Conservation (phyloP, 2,888 invertebrate species). For the Ectemnius continuus region DNA sequence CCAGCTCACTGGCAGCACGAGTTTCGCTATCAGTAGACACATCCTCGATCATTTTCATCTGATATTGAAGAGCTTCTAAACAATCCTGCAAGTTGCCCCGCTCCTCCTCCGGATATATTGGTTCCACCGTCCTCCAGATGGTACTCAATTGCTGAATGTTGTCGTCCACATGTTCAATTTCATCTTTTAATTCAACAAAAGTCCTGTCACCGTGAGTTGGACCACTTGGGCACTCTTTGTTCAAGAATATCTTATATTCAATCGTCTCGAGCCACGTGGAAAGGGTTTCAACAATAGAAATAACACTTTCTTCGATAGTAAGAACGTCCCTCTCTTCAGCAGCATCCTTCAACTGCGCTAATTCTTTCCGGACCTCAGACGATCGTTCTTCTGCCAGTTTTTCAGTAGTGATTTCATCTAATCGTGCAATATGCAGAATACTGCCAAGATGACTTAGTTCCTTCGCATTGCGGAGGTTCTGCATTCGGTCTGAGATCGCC, state of each 20-base stretch:
- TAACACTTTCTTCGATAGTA: constrained; percentile 84
- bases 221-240: constrained; percentile 68
- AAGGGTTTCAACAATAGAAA: constrained; percentile 88
- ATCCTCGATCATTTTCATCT: constrained; percentile 85
- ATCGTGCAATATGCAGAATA: constrained; percentile 82
- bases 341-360: constrained; percentile 81
- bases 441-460: constrained; percentile 81
- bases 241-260: constrained; percentile 86
- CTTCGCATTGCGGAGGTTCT: constrained; percentile 80
- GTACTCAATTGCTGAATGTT: constrained; percentile 83
- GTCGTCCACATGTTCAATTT: constrained; percentile 83
- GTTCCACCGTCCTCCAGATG: constrained; percentile 78
- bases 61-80: constrained; percentile 82
- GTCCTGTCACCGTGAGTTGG: constrained; percentile 63
- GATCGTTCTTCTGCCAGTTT: constrained; percentile 79
- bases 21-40: constrained; percentile 82
- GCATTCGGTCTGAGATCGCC: constrained; percentile 80
- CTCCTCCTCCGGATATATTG: constrained; percentile 74
- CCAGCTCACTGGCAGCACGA: constrained; percentile 80
- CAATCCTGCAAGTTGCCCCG: constrained; percentile 81
- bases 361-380: constrained; percentile 82
- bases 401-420: constrained; percentile 81
- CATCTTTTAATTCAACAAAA: constrained; percentile 83
- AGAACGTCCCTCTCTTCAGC: constrained; percentile 80
- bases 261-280: constrained; percentile 92